Evolutionary conservation across 2,888 invertebrate species (phyloP).

Genomic region (Argyra leucocephala): DNA sequence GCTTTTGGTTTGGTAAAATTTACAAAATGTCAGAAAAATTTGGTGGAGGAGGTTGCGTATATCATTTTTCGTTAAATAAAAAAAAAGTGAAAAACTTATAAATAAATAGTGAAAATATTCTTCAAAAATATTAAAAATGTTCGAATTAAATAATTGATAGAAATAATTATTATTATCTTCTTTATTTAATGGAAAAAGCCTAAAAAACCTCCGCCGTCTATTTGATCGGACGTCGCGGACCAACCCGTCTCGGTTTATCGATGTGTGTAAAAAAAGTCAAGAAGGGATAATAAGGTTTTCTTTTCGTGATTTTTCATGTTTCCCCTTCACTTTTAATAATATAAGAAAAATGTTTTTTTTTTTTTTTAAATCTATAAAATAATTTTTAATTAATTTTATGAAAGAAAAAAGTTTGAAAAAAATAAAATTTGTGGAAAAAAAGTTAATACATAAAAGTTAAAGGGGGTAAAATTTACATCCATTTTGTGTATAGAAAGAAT

Average conservation of each 20-base stretch:
- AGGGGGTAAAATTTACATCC: slow-evolving; percentile 3
- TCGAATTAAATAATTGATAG: not conserved
- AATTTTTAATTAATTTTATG: not conserved
- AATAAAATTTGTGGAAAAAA: not conserved
- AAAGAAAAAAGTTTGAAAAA: not conserved
- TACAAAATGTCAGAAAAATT: slow-evolving; percentile 6
- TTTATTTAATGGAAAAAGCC: not conserved
- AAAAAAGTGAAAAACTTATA: slow-evolving; percentile 3
- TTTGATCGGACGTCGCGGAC: slow-evolving; percentile 2
- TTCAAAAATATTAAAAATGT: not conserved
- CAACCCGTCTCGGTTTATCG: not conserved
- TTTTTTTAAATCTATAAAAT: not conserved
- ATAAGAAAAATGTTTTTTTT: not conserved
- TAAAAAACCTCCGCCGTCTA: not conserved
- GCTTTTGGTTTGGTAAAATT: too few relatives aligned
- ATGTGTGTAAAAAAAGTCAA: not conserved
- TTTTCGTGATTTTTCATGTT: not conserved
- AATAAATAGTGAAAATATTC: not conserved
- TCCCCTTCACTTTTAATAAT: not conserved
- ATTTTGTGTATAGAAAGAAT: not conserved
- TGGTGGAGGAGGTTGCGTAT: slow-evolving; percentile 1
- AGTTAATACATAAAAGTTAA: not conserved
- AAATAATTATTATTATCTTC: not conserved
- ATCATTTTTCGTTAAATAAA: not conserved
- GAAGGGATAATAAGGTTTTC: not conserved